phyloP scores from a whole-genome alignment of 2,113 vertebrate genomes.

The Caracal caracal region DNA sequence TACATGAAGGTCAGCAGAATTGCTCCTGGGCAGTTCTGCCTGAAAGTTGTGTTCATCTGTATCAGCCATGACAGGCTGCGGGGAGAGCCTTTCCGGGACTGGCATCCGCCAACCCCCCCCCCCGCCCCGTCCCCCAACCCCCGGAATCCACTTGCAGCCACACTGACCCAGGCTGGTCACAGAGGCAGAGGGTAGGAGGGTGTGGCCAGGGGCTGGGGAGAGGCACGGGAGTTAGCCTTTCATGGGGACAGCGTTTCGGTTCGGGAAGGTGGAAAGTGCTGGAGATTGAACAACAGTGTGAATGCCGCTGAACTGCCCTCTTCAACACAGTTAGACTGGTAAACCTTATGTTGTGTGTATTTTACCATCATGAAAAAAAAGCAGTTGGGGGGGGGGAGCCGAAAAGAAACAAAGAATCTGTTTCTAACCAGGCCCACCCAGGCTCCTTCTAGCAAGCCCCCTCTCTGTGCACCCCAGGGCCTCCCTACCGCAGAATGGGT shows the following conservation, averaged over 20 bases:
- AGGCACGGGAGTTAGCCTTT: background rate
- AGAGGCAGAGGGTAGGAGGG: background rate
- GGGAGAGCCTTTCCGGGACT: background rate
- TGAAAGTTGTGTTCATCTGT: background rate
- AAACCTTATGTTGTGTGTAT: background rate
- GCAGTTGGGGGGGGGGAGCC: no score
- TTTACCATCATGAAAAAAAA: background rate
- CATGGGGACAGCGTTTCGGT: accelerated
- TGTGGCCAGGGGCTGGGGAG: background rate
- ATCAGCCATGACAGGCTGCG: background rate
- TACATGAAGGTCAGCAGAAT: background rate
- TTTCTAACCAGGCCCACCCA: background rate
- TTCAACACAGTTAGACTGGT: no score
- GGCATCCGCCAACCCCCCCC: background rate
- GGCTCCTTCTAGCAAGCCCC: accelerated
- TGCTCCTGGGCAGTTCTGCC: background rate
- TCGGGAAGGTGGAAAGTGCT: background rate
- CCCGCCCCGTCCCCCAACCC: no score
- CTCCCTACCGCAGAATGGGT: accelerated
- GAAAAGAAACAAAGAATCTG: background rate
- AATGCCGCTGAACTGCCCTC: accelerated
- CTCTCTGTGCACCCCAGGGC: background rate
- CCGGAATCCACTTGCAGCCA: background rate
- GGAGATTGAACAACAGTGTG: accelerated
- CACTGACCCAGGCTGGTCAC: accelerated